Percentiles rank a stretch among this genome's conserved stretches.
These are phyloP conservation scores for Glossosoma conforme DNA, from an alignment of 1,140 invertebrate genomes.

Conservation along the genomic window DNA sequence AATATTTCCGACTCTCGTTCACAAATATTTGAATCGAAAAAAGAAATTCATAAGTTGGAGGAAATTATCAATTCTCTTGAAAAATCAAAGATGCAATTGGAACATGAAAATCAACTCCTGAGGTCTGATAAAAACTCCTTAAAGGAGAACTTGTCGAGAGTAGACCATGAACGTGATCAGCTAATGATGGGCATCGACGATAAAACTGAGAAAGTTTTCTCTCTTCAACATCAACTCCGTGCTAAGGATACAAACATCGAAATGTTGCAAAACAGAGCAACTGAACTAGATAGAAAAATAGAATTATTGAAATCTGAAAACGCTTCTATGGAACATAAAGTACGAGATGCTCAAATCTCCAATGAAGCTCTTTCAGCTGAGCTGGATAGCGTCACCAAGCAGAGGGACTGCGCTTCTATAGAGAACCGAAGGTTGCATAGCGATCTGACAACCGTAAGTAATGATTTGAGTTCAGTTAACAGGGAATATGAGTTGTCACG, in stretches of 20 bases:
- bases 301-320: constrained; percentile 33
- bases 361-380: constrained; percentile 48
- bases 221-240: constrained; percentile 53
- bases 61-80: constrained; percentile 51
- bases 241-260: constrained; percentile 44
- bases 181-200: constrained; percentile 56
- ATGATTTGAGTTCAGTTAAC: constrained; percentile 47
- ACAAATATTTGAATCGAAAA: constrained; percentile 51
- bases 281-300: constrained; percentile 42
- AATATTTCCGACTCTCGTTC: constrained; percentile 53
- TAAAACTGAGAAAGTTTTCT: constrained; percentile 52
- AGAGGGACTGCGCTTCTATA: constrained; percentile 52
- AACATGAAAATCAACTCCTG: constrained; percentile 51
- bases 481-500: constrained; percentile 58
- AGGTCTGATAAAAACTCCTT: constrained; percentile 54
- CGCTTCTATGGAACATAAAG: constrained; percentile 49
- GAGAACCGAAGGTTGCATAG: constrained; percentile 62
- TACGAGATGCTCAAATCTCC: constrained; percentile 53
- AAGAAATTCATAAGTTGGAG: constrained; percentile 49
- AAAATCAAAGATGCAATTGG: constrained; percentile 50
- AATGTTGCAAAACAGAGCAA: constrained; percentile 43
- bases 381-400: constrained; percentile 42
- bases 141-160: constrained; percentile 48
- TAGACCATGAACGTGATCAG: constrained; percentile 59
- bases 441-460: constrained; percentile 51